Conservation (phyloP, 2,888 invertebrate species). For the Lycocerus yunnanus region DNA sequence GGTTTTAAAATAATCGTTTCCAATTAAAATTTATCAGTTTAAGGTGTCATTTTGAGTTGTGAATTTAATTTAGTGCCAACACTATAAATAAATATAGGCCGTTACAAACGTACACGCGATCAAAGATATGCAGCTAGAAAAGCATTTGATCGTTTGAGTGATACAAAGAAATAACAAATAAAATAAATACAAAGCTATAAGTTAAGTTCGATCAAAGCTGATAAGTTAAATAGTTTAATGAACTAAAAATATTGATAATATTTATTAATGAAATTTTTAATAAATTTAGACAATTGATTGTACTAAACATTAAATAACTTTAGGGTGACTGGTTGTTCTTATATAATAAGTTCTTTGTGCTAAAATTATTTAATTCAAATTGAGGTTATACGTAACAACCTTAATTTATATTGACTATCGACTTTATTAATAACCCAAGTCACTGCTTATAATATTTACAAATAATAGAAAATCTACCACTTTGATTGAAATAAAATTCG, state of each 20-base stretch:
- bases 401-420: conserved; percentile 10
- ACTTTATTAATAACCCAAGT: not conserved
- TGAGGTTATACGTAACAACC: conserved; percentile 13
- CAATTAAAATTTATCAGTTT: conserved; percentile 11
- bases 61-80: conserved; percentile 28
- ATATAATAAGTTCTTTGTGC: not conserved
- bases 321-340: not conserved
- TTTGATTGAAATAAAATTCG: too few species aligned
- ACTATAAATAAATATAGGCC: conserved; percentile 12
- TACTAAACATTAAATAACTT: not conserved
- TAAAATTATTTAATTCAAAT: not conserved
- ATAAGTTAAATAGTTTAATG: conserved; percentile 20
- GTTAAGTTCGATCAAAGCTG: conserved; percentile 1
- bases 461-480: not conserved
- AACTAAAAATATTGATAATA: conserved; percentile 5
- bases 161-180: conserved; percentile 15
- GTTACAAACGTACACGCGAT: conserved; percentile 27
- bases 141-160: conserved; percentile 14
- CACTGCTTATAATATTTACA: not conserved
- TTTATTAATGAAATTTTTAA: not conserved
- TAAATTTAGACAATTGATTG: not conserved
- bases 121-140: conserved; percentile 28
- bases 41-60: conserved; percentile 32
- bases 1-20: not conserved
- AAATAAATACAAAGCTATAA: conserved; percentile 8